These are phyloP conservation scores for Electrona antarctica DNA, from an alignment of 2,113 vertebrate species.

Conservation along the genomic window DNA sequence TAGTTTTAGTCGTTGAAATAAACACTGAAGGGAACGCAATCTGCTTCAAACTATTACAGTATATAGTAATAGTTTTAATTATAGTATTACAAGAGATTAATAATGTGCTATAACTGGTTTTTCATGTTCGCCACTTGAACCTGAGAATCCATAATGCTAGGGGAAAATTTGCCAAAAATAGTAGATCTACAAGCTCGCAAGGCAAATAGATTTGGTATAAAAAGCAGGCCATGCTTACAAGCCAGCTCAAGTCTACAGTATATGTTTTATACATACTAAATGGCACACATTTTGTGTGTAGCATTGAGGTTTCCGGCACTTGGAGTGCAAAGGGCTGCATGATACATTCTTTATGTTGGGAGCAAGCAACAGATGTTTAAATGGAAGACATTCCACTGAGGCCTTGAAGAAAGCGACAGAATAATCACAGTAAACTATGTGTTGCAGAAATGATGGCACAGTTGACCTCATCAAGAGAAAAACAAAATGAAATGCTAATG, in stretches of 20 bases:
- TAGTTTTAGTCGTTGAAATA: too few species aligned
- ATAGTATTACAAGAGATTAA: constrained; percentile 59
- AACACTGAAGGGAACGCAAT: constrained; percentile 38
- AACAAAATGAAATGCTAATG: not conserved
- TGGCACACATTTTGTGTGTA: constrained; percentile 22
- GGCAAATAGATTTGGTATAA: too few species aligned
- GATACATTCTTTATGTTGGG: constrained; percentile 50
- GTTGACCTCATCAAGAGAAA: constrained; percentile 44
- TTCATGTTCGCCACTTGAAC: too few species aligned
- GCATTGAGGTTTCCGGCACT: constrained; percentile 31
- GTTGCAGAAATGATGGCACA: constrained; percentile 56
- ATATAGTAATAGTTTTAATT: too few species aligned
- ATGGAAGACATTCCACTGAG: constrained; percentile 65
- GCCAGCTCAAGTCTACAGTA: too few species aligned
- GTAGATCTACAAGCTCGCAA: too few species aligned
- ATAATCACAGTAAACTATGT: constrained; percentile 69
- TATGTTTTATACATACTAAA: too few species aligned
- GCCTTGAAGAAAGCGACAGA: constrained; percentile 56
- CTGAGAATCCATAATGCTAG: too few species aligned
- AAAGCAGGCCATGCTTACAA: too few species aligned
- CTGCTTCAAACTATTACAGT: too few species aligned
- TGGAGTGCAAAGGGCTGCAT: constrained; percentile 38
- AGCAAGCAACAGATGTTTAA: constrained; percentile 67
- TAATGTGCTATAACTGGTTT: constrained; percentile 62
- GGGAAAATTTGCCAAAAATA: too few species aligned